phyloP scores from a whole-genome alignment of 2,113 vertebrate genomes.

The Podarcis raffonei region DNA sequence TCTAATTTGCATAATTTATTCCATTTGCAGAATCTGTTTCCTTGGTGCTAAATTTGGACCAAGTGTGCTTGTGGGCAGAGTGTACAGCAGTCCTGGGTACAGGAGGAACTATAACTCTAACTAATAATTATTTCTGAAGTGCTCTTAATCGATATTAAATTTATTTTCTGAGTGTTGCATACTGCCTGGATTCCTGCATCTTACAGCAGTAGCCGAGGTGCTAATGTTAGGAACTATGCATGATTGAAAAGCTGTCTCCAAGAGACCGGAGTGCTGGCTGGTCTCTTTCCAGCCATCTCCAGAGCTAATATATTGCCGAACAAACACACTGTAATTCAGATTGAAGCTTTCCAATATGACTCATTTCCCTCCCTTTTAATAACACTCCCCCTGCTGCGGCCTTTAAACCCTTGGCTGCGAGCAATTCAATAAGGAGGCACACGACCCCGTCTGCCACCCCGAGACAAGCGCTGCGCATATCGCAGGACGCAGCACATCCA shows the following conservation, averaged over 20 bases:
- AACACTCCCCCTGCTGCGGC: slow-evolving; percentile 69
- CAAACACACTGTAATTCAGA: slow-evolving; percentile 68
- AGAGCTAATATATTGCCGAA: slow-evolving; percentile 71
- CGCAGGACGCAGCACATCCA: slow-evolving; percentile 1
- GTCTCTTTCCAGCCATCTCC: slow-evolving; percentile 64
- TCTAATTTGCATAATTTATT: slow-evolving; percentile 11
- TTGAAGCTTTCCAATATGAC: slow-evolving; percentile 72
- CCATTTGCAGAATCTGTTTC: slow-evolving; percentile 1
- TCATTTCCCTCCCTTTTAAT: slow-evolving; percentile 75
- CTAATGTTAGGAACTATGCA: background rate
- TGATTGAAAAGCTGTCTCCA: slow-evolving; percentile 31
- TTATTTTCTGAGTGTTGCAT: background rate
- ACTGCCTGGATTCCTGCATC: background rate
- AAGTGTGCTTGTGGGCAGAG: background rate
- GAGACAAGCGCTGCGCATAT: background rate
- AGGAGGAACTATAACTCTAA: background rate
- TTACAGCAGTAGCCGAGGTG: background rate
- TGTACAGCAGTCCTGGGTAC: background rate
- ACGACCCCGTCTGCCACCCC: slow-evolving; percentile 13
- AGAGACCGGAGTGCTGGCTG: slow-evolving; percentile 6
- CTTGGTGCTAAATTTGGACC: background rate
- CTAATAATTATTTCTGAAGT: slow-evolving; percentile 16
- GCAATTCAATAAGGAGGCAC: slow-evolving; percentile 70
- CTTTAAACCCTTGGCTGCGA: slow-evolving; percentile 69
- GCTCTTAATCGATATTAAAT: background rate